Evolutionary conservation across 2,797 vertebrate species (phyloP), one percentile per base, ranked within the genome.

Genomic region (Rhadinocentrus ornatus): DNA sequence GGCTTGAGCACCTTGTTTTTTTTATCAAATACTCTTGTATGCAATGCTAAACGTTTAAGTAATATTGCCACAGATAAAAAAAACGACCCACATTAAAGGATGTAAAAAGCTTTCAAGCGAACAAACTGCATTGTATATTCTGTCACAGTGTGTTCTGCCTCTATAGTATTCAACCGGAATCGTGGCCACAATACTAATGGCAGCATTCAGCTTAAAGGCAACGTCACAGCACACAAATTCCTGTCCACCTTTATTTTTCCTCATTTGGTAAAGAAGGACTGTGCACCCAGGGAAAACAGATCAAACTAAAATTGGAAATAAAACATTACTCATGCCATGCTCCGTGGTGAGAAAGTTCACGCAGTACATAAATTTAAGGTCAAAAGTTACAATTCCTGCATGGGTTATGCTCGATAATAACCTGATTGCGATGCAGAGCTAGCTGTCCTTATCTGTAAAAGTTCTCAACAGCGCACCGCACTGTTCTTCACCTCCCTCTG

Each of bases 301-400:
- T 73, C 76, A 62, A 84, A 84, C 80, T 78, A 68, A 83, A 75
- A 80, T 77, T 86, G 71, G 83, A 83, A 82, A 79, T 84, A 81
- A 88, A 87, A 76, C 84, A 88, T 89, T 83, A 84, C 86, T 87
- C 81, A 71, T 78, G 77, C 80, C 77, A 35, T 22, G 64, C 81
- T 73, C 74, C 61, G 48, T 65, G 81, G 76, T 81, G 69, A 83
- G 82, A 88, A 82, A 78, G 82, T 89, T 88, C 88, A 88, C 6
- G 57, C 69, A 56, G 84, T 87, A 80, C 89, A 89, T 87, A 84
- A 64, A 89, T 90, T 86, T 77, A 2, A 77, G 88, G 92, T 92
- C 83, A 87, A 75, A 64, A 78, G 85, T 89, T 84, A 78, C 70
- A 69, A 72, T 81, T 81, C 67, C 80, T 71, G 76, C 81, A 71